Evolutionary conservation across 2,888 invertebrate genomes (phyloP), one percentile per base, ranked within the genome.

Genomic region (Eupithecia subfuscata): DNA sequence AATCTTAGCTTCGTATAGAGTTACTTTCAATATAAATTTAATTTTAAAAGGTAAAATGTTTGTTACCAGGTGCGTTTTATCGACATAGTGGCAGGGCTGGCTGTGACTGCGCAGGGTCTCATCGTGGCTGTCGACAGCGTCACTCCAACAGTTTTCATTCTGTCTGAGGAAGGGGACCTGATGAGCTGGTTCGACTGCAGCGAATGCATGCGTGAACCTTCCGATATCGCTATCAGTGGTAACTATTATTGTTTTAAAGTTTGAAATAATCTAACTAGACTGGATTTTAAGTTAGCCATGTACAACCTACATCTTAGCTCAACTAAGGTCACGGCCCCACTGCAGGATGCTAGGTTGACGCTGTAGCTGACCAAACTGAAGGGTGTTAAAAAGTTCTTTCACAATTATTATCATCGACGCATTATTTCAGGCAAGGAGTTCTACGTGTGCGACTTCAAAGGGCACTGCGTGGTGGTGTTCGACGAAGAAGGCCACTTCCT

Each of bases 51-150:
- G 9, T 40, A n/a, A 30, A 43, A 67, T 64, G 73, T 75, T 43
- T 73, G 79, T 60, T 48, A 71, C 76, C 75, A 95, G 95, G 95
- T 93, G 60, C 96, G 98, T 81, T 98, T 98, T 91, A 98, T 98
- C 86, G 98, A 98, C 88, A 98, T 98, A 82, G 98, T 99, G 63
- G 99, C 99, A 81, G 99, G 99, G 52, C 94, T 99, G 88, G 99
- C 99, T 67, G 98, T 99, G 65, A 98, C 98, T 64, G 96, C 97
- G 71, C 97, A 98, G 89, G 98, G 98, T 6, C 97, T 98, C 85
- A 99, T 99, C 84, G 99, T 99, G 71, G 99, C 99, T 56, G 99
- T 99, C 37, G 99, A 99, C 91, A 98, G 98, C 88, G 99, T 99
- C 70, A 98, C 99, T 67, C 99, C 99, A 11, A 99, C 99, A 63